Percentiles rank a stretch among this genome's conserved stretches.
These are phyloP conservation scores for Onchidella celtica DNA, from an alignment of 2,888 invertebrate genomes.

Conservation along the genomic window DNA sequence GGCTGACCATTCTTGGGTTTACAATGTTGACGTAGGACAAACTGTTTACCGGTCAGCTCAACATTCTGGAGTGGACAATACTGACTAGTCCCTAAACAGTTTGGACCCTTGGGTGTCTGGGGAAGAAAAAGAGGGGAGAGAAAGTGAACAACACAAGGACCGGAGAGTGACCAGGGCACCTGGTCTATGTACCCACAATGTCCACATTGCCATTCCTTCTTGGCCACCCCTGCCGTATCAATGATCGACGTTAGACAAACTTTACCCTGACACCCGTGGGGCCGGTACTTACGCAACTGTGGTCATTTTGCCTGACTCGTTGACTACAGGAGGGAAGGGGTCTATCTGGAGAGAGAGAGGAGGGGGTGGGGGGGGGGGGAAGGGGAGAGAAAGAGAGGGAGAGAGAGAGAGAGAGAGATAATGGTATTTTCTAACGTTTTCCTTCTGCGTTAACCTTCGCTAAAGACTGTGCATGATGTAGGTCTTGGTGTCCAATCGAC, in stretches of 20 bases:
- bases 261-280: background rate
- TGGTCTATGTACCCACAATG: background rate
- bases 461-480: no score
- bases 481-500: no score
- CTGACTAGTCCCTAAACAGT: conserved; percentile 17
- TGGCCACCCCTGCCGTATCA: background rate
- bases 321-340: background rate
- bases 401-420: conserved; percentile 18
- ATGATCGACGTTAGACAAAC: background rate
- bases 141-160: background rate
- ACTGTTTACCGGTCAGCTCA: conserved; percentile 44
- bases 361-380: background rate
- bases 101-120: background rate
- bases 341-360: background rate
- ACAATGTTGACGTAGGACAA: background rate
- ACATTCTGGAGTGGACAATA: conserved; percentile 35
- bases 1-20: background rate
- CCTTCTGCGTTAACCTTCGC: background rate
- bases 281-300: background rate
- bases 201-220: background rate
- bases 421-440: background rate
- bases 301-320: no score
- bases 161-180: background rate
- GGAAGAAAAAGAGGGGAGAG: background rate
- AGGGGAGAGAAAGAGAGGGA: conserved; percentile 8